Evolutionary conservation across 2,113 vertebrate species (phyloP).

Genomic region (Catagonus wagneri): DNA sequence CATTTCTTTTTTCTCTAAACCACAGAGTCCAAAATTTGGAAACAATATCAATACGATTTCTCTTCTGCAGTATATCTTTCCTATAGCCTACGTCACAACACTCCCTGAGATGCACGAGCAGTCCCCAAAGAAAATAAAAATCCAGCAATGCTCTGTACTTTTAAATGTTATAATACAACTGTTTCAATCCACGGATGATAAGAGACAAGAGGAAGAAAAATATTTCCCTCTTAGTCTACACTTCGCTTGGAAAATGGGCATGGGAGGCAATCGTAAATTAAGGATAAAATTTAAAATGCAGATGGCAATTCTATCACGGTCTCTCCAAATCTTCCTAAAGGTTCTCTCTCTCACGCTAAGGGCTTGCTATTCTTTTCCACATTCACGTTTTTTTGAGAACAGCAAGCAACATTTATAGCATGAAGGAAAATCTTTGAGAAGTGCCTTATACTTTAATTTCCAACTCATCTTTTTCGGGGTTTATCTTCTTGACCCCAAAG

Average conservation of each 20-base stretch:
- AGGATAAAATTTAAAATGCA: constrained; percentile 48
- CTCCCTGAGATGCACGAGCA: not conserved
- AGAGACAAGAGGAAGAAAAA: constrained; percentile 27
- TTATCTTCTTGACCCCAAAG: not conserved
- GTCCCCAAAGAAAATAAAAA: not conserved
- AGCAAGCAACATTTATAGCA: not conserved
- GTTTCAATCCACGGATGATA: not conserved
- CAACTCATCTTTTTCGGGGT: not conserved
- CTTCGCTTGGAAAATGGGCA: not conserved
- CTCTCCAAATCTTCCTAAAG: not conserved
- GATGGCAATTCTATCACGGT: not conserved
- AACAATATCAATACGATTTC: not conserved
- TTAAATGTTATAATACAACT: not conserved
- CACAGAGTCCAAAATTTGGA: not conserved
- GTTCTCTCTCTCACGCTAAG: not conserved
- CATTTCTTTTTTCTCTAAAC: not conserved
- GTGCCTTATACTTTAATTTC: constrained; percentile 23
- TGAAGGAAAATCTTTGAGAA: not conserved
- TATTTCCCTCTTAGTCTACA: not conserved
- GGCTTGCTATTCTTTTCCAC: not conserved
- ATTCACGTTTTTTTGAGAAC: not conserved
- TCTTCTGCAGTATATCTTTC: not conserved
- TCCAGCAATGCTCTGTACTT: not conserved
- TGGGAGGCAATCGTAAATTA: not conserved
- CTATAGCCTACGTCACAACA: not conserved